Conservation (phyloP, 2,113 vertebrate species). For the Podiceps cristatus region DNA sequence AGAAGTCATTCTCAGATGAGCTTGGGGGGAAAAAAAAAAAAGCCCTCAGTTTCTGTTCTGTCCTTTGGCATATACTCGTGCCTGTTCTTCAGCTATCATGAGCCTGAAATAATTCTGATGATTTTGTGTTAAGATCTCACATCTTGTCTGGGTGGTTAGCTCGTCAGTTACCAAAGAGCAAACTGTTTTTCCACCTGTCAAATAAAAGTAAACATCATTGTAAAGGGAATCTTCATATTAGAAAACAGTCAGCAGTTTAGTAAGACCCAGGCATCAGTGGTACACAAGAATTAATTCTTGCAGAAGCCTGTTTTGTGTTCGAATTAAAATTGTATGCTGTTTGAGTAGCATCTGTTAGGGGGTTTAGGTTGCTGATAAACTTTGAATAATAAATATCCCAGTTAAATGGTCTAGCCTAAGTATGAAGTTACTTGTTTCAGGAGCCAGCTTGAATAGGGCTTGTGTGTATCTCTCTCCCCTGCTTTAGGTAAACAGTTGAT, state of each 20-base stretch:
- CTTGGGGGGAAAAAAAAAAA: not conserved
- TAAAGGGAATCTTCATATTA: not conserved
- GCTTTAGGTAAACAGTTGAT: conserved; percentile 25
- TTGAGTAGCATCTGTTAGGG: conserved; percentile 14
- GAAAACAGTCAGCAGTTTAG: not conserved
- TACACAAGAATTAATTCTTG: not conserved
- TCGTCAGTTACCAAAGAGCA: not conserved
- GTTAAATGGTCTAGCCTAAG: not conserved
- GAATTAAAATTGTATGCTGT: not conserved
- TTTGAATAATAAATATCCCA: conserved; percentile 4
- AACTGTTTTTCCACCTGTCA: not conserved
- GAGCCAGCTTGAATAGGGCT: not conserved
- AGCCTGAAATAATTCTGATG: not conserved
- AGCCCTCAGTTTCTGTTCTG: not conserved
- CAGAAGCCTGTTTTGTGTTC: not conserved
- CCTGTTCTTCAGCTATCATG: not conserved
- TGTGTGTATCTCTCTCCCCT: not conserved
- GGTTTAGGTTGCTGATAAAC: conserved; percentile 25
- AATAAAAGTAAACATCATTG: not conserved
- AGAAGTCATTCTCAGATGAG: not conserved
- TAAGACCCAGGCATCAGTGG: not conserved
- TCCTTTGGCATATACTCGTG: not conserved
- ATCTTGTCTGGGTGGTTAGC: not conserved
- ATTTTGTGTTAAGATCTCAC: not conserved
- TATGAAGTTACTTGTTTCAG: conserved; percentile 24